These are phyloP conservation scores for Plebejus melissa DNA, from an alignment of 2,888 invertebrate species.

Conservation along the genomic window DNA sequence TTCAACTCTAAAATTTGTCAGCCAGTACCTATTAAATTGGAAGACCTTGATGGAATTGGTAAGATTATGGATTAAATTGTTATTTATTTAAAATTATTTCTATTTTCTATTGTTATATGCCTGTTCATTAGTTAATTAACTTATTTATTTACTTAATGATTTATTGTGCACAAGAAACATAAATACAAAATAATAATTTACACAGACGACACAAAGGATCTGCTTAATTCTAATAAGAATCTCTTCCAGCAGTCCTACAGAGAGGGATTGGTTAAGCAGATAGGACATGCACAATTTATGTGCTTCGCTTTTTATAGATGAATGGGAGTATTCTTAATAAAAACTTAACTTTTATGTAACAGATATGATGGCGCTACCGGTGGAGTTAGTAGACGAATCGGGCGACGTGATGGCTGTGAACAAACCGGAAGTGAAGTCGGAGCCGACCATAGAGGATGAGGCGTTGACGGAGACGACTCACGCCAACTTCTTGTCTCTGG, in stretches of 20 bases:
- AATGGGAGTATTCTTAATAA: background rate
- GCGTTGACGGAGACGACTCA: slow-evolving; percentile 88
- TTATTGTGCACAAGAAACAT: no score
- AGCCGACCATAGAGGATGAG: slow-evolving; percentile 52
- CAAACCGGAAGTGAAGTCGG: slow-evolving; percentile 45
- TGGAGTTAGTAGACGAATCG: slow-evolving; percentile 83
- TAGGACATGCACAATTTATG: no score
- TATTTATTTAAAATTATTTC: no score
- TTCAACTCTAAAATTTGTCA: slow-evolving; percentile 51
- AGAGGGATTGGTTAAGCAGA: no score
- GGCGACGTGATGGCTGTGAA: slow-evolving; percentile 61
- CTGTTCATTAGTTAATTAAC: no score
- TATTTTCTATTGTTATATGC: no score
- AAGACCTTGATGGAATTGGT: slow-evolving; percentile 75
- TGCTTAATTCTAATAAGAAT: no score
- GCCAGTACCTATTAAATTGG: slow-evolving; percentile 68
- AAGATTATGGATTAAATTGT: slow-evolving; percentile 35
- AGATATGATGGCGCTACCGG: slow-evolving; percentile 89
- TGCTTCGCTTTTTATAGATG: no score
- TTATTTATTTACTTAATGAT: no score
- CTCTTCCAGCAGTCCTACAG: no score
- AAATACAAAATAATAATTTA: no score
- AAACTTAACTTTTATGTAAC: slow-evolving; percentile 32
- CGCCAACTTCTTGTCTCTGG: slow-evolving; percentile 90
- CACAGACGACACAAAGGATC: no score